A percentile compares a stretch with the other conserved stretches of the same genome.
Evolutionary conservation across 1,140 invertebrate genomes (phyloP).

Genomic region (Cryptotermes secundus): DNA sequence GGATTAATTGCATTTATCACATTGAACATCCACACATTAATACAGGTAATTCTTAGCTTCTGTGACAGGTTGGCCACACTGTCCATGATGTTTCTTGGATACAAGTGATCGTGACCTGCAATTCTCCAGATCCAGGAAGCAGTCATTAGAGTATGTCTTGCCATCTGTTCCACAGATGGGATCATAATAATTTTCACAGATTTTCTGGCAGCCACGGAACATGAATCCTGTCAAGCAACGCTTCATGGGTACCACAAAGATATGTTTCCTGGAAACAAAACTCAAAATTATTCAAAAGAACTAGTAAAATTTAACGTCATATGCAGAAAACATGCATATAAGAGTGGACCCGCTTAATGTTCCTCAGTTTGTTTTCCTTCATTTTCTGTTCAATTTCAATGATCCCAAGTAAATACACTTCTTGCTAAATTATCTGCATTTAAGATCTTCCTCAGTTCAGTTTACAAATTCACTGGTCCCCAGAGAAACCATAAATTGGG

Average conservation of each 20-base stretch:
- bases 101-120: conserved; percentile 74
- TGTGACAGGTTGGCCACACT: conserved; percentile 66
- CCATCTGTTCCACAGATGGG: conserved; percentile 87
- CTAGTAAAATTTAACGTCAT: too few species aligned
- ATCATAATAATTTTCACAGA: conserved; percentile 82
- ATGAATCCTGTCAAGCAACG: conserved; percentile 78
- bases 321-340: too few species aligned
- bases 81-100: conserved; percentile 62
- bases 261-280: conserved; percentile 68
- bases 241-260: conserved; percentile 83
- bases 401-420: too few species aligned
- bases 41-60: conserved; percentile 72
- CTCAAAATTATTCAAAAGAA: not conserved
- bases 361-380: too few species aligned
- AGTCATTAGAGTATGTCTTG: conserved; percentile 89
- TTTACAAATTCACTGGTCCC: too few species aligned
- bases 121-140: conserved; percentile 88
- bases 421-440: too few species aligned
- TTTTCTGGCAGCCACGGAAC: conserved; percentile 80
- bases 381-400: too few species aligned
- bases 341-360: too few species aligned
- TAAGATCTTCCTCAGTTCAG: too few species aligned
- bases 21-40: conserved; percentile 35
- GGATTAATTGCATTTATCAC: too few species aligned
- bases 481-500: too few species aligned